Evolutionary conservation across 1,140 invertebrate species (phyloP), one percentile per base, ranked within the genome.

Genomic region (Teleopsis dalmanni): DNA sequence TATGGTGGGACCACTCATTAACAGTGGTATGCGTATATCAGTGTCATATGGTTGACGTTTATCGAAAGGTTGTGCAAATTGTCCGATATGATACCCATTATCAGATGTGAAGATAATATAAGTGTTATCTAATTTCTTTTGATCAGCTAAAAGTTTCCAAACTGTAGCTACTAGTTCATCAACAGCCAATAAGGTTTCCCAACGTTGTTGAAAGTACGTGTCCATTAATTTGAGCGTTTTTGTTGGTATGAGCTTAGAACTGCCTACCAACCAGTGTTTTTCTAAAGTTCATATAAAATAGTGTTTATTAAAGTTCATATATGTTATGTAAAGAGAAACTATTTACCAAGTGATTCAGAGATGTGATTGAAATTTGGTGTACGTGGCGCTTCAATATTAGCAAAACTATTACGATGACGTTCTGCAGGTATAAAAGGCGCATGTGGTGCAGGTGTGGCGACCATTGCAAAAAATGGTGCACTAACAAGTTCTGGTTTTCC

Each of bases 41-140:
- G 87, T 84, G 60, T 95, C 88, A 65, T 95, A 95, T 0, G 87
- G 84, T 55, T 91, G 87, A 18, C 91, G 75, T 65, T 95, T 95
- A 68, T 94, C 91, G 59, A 81, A 82, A 0, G 90, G 84, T 72
- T 91, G 77, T 19, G 84, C 81, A 70, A 91, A 91, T 73, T 93
- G 89, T 36, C 88, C 88, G 58, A 92, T 73, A 73, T 94, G 91
- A 72, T 83, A 94, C 40, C 90, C 90, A 74, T 93, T 91, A 65
- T 95, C 90, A 0, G 89, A 91, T 1, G 88, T 85, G 56, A 84
- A 89, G 37, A 93, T 81, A 1, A 93, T 62, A 59, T 85, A 91
- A 4, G 90, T 93, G 56, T 87, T 77, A 5, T 87, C 69, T 6
- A 91, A 60, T 3, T 82, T 31, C 7, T 76, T 60, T 13, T 72